These are phyloP conservation scores for Trichomycterus rosablanca DNA, from an alignment of 2,113 vertebrate genomes.

Conservation along the genomic window DNA sequence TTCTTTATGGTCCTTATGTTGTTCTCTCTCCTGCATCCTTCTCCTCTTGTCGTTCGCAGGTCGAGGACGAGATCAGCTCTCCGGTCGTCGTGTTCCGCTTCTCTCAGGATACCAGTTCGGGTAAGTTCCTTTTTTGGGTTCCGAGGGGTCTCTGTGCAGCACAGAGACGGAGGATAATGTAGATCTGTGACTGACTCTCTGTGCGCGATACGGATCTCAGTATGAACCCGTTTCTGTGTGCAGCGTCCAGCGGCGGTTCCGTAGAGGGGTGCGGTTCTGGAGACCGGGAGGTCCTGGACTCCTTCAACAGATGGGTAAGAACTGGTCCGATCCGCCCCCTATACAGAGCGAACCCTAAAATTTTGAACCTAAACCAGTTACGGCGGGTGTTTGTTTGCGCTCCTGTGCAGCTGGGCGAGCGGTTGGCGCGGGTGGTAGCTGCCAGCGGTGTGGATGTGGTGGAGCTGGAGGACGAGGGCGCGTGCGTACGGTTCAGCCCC, in stretches of 20 bases:
- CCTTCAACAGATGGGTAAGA: constrained; percentile 91
- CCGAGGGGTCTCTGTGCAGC: no score
- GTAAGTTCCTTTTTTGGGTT: constrained; percentile 55
- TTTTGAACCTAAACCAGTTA: no score
- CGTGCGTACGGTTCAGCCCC: constrained; percentile 86
- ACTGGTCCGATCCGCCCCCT: no score
- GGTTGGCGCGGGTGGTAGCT: constrained; percentile 77
- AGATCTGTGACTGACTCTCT: neutral
- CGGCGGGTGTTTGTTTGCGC: neutral
- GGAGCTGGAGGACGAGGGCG: constrained; percentile 87
- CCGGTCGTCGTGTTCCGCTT: constrained; percentile 92
- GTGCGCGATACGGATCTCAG: no score
- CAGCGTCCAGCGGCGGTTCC: constrained; percentile 59
- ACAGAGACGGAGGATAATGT: neutral
- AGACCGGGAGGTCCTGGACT: constrained; percentile 76
- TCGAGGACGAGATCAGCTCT: constrained; percentile 87
- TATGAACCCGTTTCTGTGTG: neutral
- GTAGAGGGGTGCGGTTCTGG: constrained; percentile 55
- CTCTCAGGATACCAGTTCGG: constrained; percentile 66
- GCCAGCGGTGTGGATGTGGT: constrained; percentile 80
- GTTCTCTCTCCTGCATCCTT: constrained; percentile 1
- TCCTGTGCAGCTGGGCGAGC: constrained; percentile 88
- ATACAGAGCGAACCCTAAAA: no score
- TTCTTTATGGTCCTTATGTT: no score
- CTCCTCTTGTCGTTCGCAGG: constrained; percentile 63